Percentiles rank a stretch among this genome's conserved stretches.
Conservation (phyloP, 2,113 vertebrate species). For the Speoplatyrhinus poulsoni region DNA sequence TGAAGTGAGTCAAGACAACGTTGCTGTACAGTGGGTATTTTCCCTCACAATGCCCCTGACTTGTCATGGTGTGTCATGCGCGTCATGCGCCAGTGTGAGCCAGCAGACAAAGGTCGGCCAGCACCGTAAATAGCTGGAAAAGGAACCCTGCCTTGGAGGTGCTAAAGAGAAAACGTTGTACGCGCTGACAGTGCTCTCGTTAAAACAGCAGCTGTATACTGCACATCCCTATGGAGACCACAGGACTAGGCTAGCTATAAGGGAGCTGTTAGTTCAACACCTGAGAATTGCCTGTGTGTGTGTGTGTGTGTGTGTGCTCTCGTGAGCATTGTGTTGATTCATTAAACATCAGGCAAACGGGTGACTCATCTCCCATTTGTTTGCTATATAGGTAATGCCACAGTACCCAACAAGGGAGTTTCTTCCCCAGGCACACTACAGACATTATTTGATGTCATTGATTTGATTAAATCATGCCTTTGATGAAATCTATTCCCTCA, state of each 20-base stretch:
- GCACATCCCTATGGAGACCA: background rate
- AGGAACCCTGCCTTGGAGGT: background rate
- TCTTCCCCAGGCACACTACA: background rate
- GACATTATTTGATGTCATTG: background rate
- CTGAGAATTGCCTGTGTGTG: conserved; percentile 1
- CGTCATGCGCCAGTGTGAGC: background rate
- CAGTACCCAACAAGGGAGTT: too few relatives aligned
- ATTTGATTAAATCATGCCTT: too few relatives aligned
- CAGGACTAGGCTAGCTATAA: conserved; percentile 5
- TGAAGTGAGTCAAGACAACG: background rate
- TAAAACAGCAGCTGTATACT: background rate
- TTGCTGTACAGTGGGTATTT: background rate
- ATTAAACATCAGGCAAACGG: conserved; percentile 6
- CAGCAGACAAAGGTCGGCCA: background rate
- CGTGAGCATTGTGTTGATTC: conserved; percentile 7
- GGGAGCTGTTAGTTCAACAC: conserved; percentile 27
- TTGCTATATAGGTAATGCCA: conserved; percentile 15
- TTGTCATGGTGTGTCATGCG: background rate
- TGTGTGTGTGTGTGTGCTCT: conserved; percentile 14
- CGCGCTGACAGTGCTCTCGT: conserved; percentile 1
- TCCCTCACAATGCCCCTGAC: background rate
- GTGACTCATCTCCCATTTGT: conserved; percentile 34
- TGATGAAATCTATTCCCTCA: background rate
- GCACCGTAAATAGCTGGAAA: background rate
- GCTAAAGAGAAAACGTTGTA: background rate